Base-by-base conservation (phyloP, 2,888 invertebrate genomes). In the Patella pellucida region DNA sequence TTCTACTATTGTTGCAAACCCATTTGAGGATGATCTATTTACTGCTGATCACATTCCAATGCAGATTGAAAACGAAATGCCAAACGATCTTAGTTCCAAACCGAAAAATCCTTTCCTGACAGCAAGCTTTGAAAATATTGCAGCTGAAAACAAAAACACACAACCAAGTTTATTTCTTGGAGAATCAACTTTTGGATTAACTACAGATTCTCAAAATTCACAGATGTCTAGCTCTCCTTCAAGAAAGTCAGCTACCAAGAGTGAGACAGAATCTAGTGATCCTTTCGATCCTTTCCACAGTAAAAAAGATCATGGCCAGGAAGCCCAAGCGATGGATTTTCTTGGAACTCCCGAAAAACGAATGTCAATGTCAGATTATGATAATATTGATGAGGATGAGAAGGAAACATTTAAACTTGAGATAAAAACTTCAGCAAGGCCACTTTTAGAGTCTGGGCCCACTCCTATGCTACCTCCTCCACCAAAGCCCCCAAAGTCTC, bases 1-100 rank as follows among this genome's bases (percentile, higher is more conserved):
- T 7, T 31, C 73, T 0, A 31, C 73, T 16, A 74, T 72, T 54
- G 69, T 75, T 54, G 78, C 74, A 14, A 87, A 88, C 79, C 88
- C 88, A 68, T 88, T 88, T 77, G 85, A 87, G 72, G 86, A 85
- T 80, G 88, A 88, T 73, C 81, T 83, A 52, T 86, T 87, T 69
- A 83, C 83, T 51, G 76, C 84, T 68, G 84, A 83, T 52, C 80
- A 80, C 56, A 79, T 85, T 73, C 81, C 82, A 41, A 50, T 78
- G 19, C 54, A 51, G 50, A 52, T 69, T 69, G 27, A 67, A 52
- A 75, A 72, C 41, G 68, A 52, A 68, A 71, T 75, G 19, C 51
- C 54, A 19, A 74, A 76, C 68, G 62, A 62, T 12, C 23, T 23
- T 15, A 62, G 23, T 23, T 23, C 23, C 19, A 19, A 62, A 62